Conservation (phyloP, 2,888 invertebrate genomes). For the Orthonevra nobilis region DNA sequence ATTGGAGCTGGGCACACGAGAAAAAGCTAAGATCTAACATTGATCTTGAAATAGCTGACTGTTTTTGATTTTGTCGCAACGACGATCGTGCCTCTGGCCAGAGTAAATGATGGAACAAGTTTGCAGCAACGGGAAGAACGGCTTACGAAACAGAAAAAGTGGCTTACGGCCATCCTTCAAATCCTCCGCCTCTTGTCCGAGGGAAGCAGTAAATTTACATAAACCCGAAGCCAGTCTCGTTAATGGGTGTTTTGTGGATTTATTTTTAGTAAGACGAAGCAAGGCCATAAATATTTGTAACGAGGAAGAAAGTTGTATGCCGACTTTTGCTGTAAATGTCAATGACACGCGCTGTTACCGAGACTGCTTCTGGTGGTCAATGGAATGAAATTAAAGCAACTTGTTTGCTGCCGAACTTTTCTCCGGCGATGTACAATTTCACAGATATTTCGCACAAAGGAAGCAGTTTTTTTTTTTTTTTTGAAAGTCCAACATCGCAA, state of each 20-base stretch:
- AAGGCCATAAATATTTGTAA: slow-evolving; percentile 24
- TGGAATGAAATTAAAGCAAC: slow-evolving; percentile 19
- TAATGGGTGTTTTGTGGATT: not conserved
- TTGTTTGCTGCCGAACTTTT: slow-evolving; percentile 8
- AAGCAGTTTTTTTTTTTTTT: too few relatives aligned
- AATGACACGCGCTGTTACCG: slow-evolving; percentile 37
- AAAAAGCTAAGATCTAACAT: slow-evolving; percentile 63
- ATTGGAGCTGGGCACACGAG: slow-evolving; percentile 5
- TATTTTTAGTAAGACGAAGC: slow-evolving; percentile 21
- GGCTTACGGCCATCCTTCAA: not conserved
- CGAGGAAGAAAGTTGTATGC: slow-evolving; percentile 62
- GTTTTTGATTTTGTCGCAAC: not conserved
- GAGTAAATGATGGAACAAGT: slow-evolving; percentile 29
- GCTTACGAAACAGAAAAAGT: slow-evolving; percentile 37
- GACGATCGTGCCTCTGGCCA: not conserved
- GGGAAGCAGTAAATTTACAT: slow-evolving; percentile 44
- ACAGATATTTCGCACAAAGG: slow-evolving; percentile 11
- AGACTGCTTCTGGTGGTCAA: not conserved
- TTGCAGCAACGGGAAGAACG: too few relatives aligned
- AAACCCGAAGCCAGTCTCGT: slow-evolving; percentile 9
- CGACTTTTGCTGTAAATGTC: slow-evolving; percentile 26
- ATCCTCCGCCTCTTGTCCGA: not conserved
- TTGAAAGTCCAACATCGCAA: slow-evolving; percentile 8
- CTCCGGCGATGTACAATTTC: slow-evolving; percentile 2
- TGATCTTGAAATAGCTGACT: slow-evolving; percentile 58